Base-by-base conservation (phyloP, 2,888 invertebrate species). In the Embidobia sp. region DNA sequence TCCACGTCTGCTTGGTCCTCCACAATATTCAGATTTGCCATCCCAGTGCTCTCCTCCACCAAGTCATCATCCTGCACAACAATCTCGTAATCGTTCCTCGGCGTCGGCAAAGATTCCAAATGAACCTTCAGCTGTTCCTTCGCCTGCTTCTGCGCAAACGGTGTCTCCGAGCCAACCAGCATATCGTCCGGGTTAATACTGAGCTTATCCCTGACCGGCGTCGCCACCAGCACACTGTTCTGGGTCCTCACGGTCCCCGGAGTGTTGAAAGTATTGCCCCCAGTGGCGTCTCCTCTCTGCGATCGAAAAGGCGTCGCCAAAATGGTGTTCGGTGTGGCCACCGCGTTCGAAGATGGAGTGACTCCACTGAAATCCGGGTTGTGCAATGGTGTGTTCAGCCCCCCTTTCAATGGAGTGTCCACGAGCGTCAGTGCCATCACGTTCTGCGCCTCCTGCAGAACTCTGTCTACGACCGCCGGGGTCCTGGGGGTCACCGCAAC, bases 351-450 rank as follows among this genome's bases (percentile, higher is more conserved):
- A 82, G 94, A 94, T 1, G 98, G 97, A 79, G 96, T 90, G 0
- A 95, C 93, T 1, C 97, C 95, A 11, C 94, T 93, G 89, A 98
- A 98, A 90, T 98, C 98, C 0, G 95, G 93, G 85, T 97, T 95
- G 73, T 95, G 94, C 3, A 99, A 91, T 0, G 98, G 97, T 0
- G 98, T 98, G 89, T 99, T 99, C 16, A 96, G 87, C 0, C 99
- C 99, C 44, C 99, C 88, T 89, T 98, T 98, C 11, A 99, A 91
- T 0, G 99, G 99, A 0, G 99, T 99, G 86, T 99, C 99, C 1
- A 98, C 98, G 89, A 99, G 98, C 0, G 97, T 97, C 13, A 99
- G 91, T 0, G 99, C 98, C 96, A 99, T 98, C 86, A 99, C 96
- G 88, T 99, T 99, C 90, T 99, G 98, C 0, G 99, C 99, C 90